Base-by-base conservation (phyloP, 1,140 invertebrate genomes). In the Muscidifurax raptorellus region DNA sequence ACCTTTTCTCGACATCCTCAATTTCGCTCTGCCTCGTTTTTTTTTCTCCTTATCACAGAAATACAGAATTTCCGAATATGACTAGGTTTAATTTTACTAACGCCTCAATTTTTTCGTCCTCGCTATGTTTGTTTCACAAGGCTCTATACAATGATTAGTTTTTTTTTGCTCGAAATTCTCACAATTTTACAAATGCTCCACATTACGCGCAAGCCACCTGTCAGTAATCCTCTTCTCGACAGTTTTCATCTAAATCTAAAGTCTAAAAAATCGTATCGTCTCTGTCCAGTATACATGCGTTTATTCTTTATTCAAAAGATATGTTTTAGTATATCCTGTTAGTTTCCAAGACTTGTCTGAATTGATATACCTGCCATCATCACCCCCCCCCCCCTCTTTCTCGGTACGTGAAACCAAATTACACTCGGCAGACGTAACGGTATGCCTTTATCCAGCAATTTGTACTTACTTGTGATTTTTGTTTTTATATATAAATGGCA, bases 51-150 rank as follows among this genome's bases (percentile, higher is more conserved):
- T 92, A 92, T 93, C 92, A 92, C 91, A 91, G 91, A 89, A 92
- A 91, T 89, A 90, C 89, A 91, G 90, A 91, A 90, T 87, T 89
- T 87, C 87, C 87, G 87, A 92, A 92, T 92, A 92, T 93, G 92
- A 93, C 92, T 93, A 93, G 92, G 89, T 90, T 89, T 85, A 91
- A 90, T 90, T 91, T 92, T 88, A 88, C 88, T 90, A 90, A 89
- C 87, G 86, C 75, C 84, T 86, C 80, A n/a, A n/a, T n/a, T 75
- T 44, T 25, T 47, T 52, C 9, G 13, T 13, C 30, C 82, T 88
- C 81, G 87, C 86, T 88, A 80, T 87, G 15, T 86, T 13, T 52
- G 47, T 79, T 28, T 66, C 30, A 47, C 71, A 84, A 40, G 59
- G 80, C 64, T 59, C 79, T 77, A 86, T 87, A 86, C 71, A 83